A percentile compares a stretch with the other conserved stretches of the same genome.
Conservation (phyloP, 64 coral and sea anemone genomes). For the Orbicella faveolata region DNA sequence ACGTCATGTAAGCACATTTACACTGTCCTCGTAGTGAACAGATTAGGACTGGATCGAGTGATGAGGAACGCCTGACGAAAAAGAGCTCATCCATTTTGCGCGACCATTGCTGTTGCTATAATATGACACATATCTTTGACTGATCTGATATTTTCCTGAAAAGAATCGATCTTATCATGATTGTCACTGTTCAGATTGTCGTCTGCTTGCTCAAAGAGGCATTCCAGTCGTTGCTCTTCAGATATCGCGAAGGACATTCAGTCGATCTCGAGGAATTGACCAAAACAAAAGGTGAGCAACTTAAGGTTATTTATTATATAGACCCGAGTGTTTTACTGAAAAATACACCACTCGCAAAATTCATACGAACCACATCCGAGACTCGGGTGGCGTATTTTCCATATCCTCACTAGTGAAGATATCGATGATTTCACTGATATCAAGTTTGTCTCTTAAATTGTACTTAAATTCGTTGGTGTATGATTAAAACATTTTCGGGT, state of each 20-base stretch:
- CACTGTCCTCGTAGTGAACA: background rate
- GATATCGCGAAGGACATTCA: background rate
- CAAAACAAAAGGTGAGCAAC: no score
- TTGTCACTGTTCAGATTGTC: slow-evolving; percentile 4
- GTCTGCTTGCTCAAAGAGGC: slow-evolving; percentile 10
- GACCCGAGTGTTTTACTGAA: no score
- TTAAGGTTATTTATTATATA: no score
- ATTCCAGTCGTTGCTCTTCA: background rate
- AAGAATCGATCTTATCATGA: background rate
- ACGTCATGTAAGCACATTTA: background rate
- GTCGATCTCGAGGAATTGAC: background rate
- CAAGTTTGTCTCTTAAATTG: no score
- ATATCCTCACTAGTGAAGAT: no score
- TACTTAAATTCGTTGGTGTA: no score
- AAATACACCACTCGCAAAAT: no score
- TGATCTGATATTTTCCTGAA: background rate
- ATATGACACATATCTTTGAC: background rate
- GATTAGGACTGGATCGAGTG: slow-evolving; percentile 12
- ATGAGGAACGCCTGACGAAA: slow-evolving; percentile 24
- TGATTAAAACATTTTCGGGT: no score
- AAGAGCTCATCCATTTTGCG: background rate
- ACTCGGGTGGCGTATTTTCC: no score
- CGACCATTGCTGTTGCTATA: background rate
- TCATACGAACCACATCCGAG: no score
- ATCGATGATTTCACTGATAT: no score